Evolutionary conservation across 2,888 invertebrate genomes (phyloP).

Genomic region (Tenthredo scrophulariae): DNA sequence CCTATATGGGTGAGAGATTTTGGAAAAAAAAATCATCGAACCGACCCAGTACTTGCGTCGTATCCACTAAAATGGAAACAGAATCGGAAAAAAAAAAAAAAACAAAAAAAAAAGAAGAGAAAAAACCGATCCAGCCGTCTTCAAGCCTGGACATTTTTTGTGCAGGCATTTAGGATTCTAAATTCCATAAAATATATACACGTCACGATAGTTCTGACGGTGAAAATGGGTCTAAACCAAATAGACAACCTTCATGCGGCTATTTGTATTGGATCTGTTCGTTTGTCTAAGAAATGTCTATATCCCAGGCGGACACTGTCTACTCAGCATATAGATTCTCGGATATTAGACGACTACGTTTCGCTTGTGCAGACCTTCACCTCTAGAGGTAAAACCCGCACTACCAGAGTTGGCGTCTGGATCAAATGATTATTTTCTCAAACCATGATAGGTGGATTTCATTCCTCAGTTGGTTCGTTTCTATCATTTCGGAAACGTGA

Average conservation of each 20-base stretch:
- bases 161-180: background rate
- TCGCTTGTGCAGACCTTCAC: background rate
- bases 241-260: background rate
- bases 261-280: conserved; percentile 44
- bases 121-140: background rate
- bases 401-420: background rate
- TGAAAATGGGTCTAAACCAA: background rate
- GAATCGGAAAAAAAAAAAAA: background rate
- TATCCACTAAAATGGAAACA: background rate
- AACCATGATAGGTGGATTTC: background rate
- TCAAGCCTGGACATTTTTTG: background rate
- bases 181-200: background rate
- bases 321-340: background rate
- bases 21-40: background rate
- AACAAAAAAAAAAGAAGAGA: background rate
- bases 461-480: background rate
- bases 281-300: conserved; percentile 19
- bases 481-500: background rate
- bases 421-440: background rate
- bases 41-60: background rate
- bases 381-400: background rate
- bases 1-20: background rate
- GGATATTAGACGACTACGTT: background rate
- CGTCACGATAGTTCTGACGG: background rate
- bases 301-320: background rate